Evolutionary conservation across 2,888 invertebrate genomes (phyloP), one percentile per base, ranked within the genome.

Genomic region (Apotomis capreana): DNA sequence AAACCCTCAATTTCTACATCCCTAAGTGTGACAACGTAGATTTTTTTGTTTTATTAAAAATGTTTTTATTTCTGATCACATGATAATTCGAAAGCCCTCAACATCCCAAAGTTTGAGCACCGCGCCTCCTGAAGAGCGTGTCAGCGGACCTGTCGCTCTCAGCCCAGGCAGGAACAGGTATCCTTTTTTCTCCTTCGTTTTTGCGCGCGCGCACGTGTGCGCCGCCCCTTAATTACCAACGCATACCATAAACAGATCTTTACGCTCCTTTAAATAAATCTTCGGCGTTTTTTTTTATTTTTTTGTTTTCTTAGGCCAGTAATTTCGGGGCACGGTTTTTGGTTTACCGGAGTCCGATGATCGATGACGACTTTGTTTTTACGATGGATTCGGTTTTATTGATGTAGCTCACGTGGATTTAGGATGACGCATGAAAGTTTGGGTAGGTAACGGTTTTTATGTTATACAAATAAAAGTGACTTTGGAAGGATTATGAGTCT

Each of bases 221-320:
- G 83, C 90, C 89, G 87, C 89, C 91, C 92, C 92, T 92, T 93
- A 92, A 93, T 93, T 93, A 93, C 91, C 87, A 87, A 89, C 92
- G 91, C 93, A 93, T 93, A 93, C 93, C 93, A 93, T 93, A 93
- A 93, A 93, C 93, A 93, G 91, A 93, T 92, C 92, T 93, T 93
- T 92, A 92, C 92, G 93, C 92, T 92, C 89, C 92, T 89, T 93
- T 92, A 92, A 92, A 92, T 93, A 93, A 92, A 93, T 93, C 93
- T 92, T 91, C 87, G 86, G 79, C 79, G 64, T 87, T 89, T 87
- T 86, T 82, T 86, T 90, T 87, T 92, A 64, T 87, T 89, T 87
- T 86, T 82, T 86, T 90, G 88, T 92, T 92, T 91, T 92, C 88
- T 91, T 91, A 89, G 89, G 89, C 77, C 84, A 83, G 84, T 90